phyloP scores from a whole-genome alignment of 2,113 vertebrate species.

The Semicossyphus pulcher region DNA sequence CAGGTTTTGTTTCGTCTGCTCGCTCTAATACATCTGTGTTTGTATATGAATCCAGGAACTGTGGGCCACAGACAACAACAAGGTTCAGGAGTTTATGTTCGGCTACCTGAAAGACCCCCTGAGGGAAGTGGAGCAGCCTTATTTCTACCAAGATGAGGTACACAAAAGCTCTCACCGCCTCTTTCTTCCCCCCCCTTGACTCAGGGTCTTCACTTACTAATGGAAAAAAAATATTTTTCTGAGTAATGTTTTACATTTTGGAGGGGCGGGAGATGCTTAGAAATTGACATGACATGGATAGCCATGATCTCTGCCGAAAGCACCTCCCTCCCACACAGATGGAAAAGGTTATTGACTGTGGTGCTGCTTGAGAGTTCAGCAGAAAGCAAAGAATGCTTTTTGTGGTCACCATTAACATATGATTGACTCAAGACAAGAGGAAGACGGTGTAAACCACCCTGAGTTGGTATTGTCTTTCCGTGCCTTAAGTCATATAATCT shows the following conservation, averaged over 20 bases:
- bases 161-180: background rate
- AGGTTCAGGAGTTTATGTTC: slow-evolving; percentile 96
- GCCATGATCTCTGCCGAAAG: slow-evolving; percentile 24
- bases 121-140: slow-evolving; percentile 95
- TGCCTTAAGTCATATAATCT: background rate
- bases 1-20: background rate
- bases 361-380: slow-evolving; percentile 5
- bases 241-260: slow-evolving; percentile 39
- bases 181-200: background rate
- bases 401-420: slow-evolving; percentile 54
- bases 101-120: slow-evolving; percentile 94
- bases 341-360: slow-evolving; percentile 52
- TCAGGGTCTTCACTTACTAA: slow-evolving; percentile 3
- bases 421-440: slow-evolving; percentile 24
- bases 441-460: background rate
- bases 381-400: slow-evolving; percentile 38
- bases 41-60: slow-evolving; percentile 84
- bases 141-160: slow-evolving; percentile 94
- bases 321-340: slow-evolving; percentile 53
- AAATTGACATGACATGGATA: slow-evolving; percentile 42
- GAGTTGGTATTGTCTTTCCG: background rate
- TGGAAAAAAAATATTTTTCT: slow-evolving; percentile 25
- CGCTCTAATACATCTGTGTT: slow-evolving; percentile 12
- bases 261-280: slow-evolving; percentile 37
- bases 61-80: slow-evolving; percentile 90